These are phyloP conservation scores for Muscicapa adusta DNA, from an alignment of 2,113 vertebrate species.

Conservation along the genomic window DNA sequence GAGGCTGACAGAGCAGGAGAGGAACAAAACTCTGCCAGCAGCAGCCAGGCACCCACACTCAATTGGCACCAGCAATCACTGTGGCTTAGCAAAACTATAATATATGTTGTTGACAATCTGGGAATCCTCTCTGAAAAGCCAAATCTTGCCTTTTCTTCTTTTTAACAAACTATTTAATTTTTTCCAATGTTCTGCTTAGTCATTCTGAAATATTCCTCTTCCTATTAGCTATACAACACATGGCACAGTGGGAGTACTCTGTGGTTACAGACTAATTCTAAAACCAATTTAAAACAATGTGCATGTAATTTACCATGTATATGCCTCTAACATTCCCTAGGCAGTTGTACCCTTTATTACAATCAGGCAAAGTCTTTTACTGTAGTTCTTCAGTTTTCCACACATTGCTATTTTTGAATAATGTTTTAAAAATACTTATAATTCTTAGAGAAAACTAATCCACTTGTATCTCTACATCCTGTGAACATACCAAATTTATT, in stretches of 20 bases:
- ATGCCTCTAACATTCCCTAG: not conserved
- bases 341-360: not conserved
- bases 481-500: not conserved
- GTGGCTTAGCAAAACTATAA: not conserved
- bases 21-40: not conserved
- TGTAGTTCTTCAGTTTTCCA: not conserved
- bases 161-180: not conserved
- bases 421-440: not conserved
- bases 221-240: not conserved
- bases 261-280: constrained; percentile 25
- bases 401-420: not conserved
- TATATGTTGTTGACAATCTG: not conserved
- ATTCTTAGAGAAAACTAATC: not conserved
- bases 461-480: not conserved
- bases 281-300: constrained; percentile 20
- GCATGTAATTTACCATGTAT: not conserved
- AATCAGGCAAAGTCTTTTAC: not conserved
- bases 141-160: not conserved
- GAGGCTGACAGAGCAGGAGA: not conserved
- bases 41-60: not conserved
- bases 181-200: not conserved
- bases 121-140: not conserved
- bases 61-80: not conserved
- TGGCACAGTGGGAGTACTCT: not conserved
- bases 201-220: not conserved